phyloP scores from a whole-genome alignment of 2,113 vertebrate genomes.

The Nycticorax nycticorax region DNA sequence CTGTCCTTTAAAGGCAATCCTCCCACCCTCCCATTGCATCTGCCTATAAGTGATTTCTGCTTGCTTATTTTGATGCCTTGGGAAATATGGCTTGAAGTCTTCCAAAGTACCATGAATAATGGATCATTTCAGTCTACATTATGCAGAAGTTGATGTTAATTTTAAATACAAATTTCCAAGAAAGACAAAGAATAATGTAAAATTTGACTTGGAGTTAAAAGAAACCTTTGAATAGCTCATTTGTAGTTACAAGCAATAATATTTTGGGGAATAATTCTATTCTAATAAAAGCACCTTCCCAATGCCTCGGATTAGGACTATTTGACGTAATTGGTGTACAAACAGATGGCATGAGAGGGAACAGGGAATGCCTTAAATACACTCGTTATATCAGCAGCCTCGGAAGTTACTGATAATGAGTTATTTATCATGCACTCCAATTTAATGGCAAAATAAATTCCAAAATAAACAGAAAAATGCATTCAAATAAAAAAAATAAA shows the following conservation, averaged over 20 bases:
- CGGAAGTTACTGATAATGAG: background rate
- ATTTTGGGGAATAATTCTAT: background rate
- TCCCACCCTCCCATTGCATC: background rate
- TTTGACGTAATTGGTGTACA: background rate
- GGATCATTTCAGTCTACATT: background rate
- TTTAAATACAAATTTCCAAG: constrained; percentile 6
- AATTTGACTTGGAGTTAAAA: background rate
- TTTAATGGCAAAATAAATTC: background rate
- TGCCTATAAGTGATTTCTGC: background rate
- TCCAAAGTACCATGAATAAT: constrained; percentile 14
- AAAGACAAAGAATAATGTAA: background rate
- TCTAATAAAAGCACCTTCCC: background rate
- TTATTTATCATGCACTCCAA: background rate
- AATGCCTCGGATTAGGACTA: background rate
- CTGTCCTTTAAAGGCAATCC: background rate
- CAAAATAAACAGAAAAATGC: background rate
- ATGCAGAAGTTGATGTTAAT: background rate
- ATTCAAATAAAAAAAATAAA: background rate
- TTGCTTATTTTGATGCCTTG: background rate
- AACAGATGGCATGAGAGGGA: constrained; percentile 14
- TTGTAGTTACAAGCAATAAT: background rate
- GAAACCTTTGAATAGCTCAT: background rate
- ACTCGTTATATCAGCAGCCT: background rate
- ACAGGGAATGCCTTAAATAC: background rate
- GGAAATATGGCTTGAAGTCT: background rate